These are phyloP conservation scores for Aptenodytes patagonicus DNA, from an alignment of 2,113 vertebrate species.

Conservation along the genomic window DNA sequence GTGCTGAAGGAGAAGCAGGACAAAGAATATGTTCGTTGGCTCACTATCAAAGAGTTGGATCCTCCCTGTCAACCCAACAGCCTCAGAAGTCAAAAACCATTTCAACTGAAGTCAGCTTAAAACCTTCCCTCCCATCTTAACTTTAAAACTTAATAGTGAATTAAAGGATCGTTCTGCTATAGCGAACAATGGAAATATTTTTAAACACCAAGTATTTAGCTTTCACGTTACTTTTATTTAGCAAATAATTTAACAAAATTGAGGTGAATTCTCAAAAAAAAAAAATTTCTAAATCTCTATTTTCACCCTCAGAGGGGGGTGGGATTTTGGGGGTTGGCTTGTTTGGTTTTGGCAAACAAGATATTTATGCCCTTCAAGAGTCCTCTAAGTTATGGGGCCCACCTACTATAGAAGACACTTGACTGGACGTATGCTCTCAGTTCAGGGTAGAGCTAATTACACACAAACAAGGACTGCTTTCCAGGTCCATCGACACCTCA, in stretches of 20 bases:
- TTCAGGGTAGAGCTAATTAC: neutral
- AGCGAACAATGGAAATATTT: neutral
- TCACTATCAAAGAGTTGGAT: neutral
- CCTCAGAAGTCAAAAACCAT: neutral
- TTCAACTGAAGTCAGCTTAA: neutral
- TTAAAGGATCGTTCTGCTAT: neutral
- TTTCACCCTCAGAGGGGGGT: fast-evolving
- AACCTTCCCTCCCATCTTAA: neutral
- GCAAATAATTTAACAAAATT: neutral
- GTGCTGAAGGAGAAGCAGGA: neutral
- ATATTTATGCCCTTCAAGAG: neutral
- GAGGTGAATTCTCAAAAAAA: neutral
- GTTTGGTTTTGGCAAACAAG: neutral
- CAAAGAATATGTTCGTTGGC: neutral
- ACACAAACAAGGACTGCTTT: neutral
- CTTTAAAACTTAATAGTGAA: neutral
- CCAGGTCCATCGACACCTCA: neutral
- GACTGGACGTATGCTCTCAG: neutral
- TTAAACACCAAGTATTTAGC: neutral
- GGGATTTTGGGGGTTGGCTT: neutral
- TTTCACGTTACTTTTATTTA: neutral
- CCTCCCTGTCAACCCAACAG: neutral
- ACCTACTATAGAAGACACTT: neutral
- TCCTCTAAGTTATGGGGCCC: neutral
- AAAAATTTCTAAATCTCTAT: neutral